Base-by-base conservation (phyloP, 1,140 invertebrate genomes). In the Papilio glaucus region DNA sequence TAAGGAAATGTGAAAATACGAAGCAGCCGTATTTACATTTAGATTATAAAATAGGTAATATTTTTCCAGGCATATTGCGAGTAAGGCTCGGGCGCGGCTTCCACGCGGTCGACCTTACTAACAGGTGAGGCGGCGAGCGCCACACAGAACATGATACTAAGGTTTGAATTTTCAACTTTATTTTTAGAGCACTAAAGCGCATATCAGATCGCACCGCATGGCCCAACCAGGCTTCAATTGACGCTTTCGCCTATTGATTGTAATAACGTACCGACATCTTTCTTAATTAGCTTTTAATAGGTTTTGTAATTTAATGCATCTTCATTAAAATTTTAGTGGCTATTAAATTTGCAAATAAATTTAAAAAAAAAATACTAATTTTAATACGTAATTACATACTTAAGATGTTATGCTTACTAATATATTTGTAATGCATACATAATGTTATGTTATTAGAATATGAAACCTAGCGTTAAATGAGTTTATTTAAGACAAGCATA, bases 121-220 rank as follows among this genome's bases (percentile, higher is more conserved):
- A 90, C 86, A 91, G 90, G 90, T 92, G 90, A 91, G 89, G 89
- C 86, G 86, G 85, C 83, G 88, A 79, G 49, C 86, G 90, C 87
- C 86, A 87, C 85, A 85, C 85, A 91, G 90, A 92, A 84, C 90
- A 91, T 92, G 89, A 86, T 92, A 86, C 88, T 92, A 92, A 92
- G 90, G 90, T 92, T 89, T 86, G 90, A 89, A 84, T 84, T 69
- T 87, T 86, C n/a, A 84, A 84, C 82, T 86, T 89, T 92, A 89
- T 89, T 84, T 81, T 77, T 70, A 78, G 73, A 57, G n/a, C 42
- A 70, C 65, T 29, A 67, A 33, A 26, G 29, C 29, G 42, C 42
- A 72, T 53, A 38, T 63, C 45, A 39, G 15, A 53, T 71, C 37
- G 15, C 42, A 41, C 7, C 24, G 39, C 63, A 41, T 67, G 21